Base-by-base conservation (phyloP, 2,888 invertebrate species). In the Andrena praecox region DNA sequence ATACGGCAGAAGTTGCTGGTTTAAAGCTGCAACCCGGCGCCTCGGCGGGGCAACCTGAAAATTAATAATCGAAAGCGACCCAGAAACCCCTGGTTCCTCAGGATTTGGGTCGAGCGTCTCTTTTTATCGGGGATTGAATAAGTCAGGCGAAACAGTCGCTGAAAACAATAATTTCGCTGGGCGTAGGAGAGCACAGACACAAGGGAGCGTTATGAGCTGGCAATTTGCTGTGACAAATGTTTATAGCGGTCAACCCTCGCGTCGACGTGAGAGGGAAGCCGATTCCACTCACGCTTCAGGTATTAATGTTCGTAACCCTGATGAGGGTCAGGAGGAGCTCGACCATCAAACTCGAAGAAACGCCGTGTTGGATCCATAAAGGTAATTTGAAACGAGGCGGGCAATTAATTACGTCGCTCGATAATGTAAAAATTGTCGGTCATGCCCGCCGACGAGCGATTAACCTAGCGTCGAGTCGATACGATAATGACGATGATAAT, bases 401-500 rank as follows among this genome's bases (percentile, higher is more conserved):
- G 42, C 12, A 42, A 42, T 42, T 42, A 63, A 76, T 69, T 60
- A 42, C 10, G 16, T 42, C 20, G 62, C 52, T 4, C 8, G 20
- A 10, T 2, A 0, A 7, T 8, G 20, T 24, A 66, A 77, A 68
- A 77, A 48, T 48, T 48, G 12, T 7, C 27, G 27, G n/a, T 54
- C 52, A 10, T 54, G 16, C 5, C 20, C 20, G 24, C 8, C n/a
- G 16, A 33, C 48, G 31, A 48, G 60, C 56, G 27, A 71, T 70
- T 50, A 31, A 59, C 69, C 35, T 0, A 12, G 12, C 16, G 7
- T 4, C 48, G 27, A 59, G 66, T 33, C 27, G 48, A 68, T 68
- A 29, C 52, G 74, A 33, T 80, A 80, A 74, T 54, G 42, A 80
- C 66, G 27, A 42, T 42, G 73, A 81, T 74, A 74, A 74, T 80